These are phyloP conservation scores for Grapholita molesta DNA, from an alignment of 1,140 invertebrate genomes.

Conservation along the genomic window DNA sequence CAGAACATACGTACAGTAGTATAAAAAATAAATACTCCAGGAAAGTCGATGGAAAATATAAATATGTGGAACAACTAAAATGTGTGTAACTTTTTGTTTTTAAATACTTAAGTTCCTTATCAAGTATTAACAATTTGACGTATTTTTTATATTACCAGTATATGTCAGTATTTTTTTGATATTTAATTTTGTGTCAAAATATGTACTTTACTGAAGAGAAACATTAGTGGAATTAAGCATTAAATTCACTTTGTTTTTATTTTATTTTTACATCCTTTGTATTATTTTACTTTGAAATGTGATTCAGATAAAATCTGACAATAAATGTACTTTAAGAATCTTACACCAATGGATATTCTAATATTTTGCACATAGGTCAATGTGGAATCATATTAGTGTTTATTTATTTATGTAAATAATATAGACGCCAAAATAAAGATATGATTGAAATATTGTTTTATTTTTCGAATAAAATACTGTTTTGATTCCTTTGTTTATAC, in stretches of 20 bases:
- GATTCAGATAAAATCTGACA: conserved; percentile 56
- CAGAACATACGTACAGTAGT: too few relatives aligned
- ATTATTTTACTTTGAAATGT: conserved; percentile 11
- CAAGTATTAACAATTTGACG: conserved; percentile 4
- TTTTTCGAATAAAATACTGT: not conserved
- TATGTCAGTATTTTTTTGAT: conserved; percentile 19
- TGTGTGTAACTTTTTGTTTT: not conserved
- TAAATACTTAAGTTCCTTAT: not conserved
- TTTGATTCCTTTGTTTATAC: too few relatives aligned
- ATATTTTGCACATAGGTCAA: conserved; percentile 11
- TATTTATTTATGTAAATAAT: conserved; percentile 25
- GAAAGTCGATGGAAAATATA: not conserved
- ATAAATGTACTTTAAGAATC: conserved; percentile 31
- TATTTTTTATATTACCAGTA: conserved; percentile 18
- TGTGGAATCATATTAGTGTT: conserved; percentile 15
- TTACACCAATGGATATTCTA: conserved; percentile 6
- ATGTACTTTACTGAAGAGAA: too few relatives aligned
- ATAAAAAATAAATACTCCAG: not conserved
- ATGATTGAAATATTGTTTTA: conserved; percentile 22
- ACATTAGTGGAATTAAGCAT: too few relatives aligned
- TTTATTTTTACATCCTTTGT: not conserved
- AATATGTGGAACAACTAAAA: not conserved
- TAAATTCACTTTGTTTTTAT: conserved; percentile 34
- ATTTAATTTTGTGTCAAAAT: too few relatives aligned
- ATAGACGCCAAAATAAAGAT: conserved; percentile 21